phyloP scores from a whole-genome alignment of 2,888 invertebrate genomes.

The Cryptocephalus moraei region DNA sequence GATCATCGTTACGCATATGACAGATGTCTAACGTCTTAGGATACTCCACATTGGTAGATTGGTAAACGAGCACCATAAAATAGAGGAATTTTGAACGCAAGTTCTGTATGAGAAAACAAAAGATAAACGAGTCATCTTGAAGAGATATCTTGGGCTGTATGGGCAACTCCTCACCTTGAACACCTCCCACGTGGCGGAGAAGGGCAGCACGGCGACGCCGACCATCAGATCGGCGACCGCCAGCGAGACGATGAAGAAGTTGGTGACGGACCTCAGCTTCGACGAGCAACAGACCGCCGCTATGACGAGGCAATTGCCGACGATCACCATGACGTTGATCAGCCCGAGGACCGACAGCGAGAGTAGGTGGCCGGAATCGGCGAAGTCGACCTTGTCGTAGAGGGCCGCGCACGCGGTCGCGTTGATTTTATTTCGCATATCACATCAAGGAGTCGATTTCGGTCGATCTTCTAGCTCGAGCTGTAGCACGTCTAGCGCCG shows the following conservation, averaged over 20 bases:
- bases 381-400: conserved; percentile 72
- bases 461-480: too few relatives aligned
- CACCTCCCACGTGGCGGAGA: conserved; percentile 91
- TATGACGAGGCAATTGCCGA: conserved; percentile 87
- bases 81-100: too few relatives aligned
- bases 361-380: conserved; percentile 64
- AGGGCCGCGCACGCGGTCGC: conserved; percentile 72
- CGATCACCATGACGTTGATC: conserved; percentile 81
- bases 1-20: too few relatives aligned
- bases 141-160: too few relatives aligned
- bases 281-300: conserved; percentile 84
- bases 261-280: conserved; percentile 89
- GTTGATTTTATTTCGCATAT: conserved; percentile 71
- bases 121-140: too few relatives aligned
- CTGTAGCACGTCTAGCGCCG: too few relatives aligned
- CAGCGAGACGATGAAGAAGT: conserved; percentile 92
- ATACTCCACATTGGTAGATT: too few relatives aligned
- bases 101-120: too few relatives aligned
- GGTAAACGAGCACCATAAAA: too few relatives aligned
- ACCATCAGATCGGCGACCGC: conserved; percentile 93
- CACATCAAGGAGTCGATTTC: conserved; percentile 25
- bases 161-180: conserved; percentile 53
- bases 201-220: conserved; percentile 91
- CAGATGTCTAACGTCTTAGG: too few relatives aligned
- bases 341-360: conserved; percentile 69